These are phyloP conservation scores for Ricordea florida DNA, from an alignment of 92 coral and sea anemone genomes.

Conservation along the genomic window DNA sequence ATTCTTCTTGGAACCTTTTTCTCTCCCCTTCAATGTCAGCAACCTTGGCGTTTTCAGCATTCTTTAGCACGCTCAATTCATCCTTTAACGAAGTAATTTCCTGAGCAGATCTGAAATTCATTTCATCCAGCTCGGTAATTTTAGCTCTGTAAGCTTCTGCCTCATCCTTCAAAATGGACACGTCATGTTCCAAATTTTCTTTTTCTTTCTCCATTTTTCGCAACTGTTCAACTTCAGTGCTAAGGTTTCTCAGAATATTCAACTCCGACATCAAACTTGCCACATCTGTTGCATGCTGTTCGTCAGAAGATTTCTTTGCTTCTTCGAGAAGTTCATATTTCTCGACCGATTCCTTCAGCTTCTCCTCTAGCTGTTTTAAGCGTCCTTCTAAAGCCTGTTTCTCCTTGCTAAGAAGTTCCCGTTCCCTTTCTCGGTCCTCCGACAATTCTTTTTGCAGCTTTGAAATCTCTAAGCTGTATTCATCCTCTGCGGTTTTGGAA, in stretches of 20 bases:
- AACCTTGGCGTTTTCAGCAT: neutral
- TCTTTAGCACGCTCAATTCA: slow-evolving; percentile 60
- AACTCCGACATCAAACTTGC: slow-evolving; percentile 45
- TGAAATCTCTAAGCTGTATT: slow-evolving; percentile 25
- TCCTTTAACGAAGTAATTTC: slow-evolving; percentile 71
- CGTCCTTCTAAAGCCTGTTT: slow-evolving; percentile 46
- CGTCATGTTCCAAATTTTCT: slow-evolving; percentile 65
- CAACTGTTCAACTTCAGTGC: slow-evolving; percentile 38
- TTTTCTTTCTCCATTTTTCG: slow-evolving; percentile 62
- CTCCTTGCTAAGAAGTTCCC: slow-evolving; percentile 21
- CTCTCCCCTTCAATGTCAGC: slow-evolving; percentile 35
- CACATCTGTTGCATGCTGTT: slow-evolving; percentile 42
- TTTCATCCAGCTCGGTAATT: slow-evolving; percentile 63
- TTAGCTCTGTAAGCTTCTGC: slow-evolving; percentile 34
- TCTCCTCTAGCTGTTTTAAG: slow-evolving; percentile 21
- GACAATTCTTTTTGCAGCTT: slow-evolving; percentile 10
- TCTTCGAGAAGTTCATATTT: slow-evolving; percentile 34
- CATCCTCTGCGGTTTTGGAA: slow-evolving; percentile 23
- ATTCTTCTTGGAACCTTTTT: slow-evolving; percentile 48
- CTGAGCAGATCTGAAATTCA: slow-evolving; percentile 49
- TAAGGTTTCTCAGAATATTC: slow-evolving; percentile 35
- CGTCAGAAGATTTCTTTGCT: slow-evolving; percentile 33
- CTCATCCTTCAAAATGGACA: slow-evolving; percentile 62
- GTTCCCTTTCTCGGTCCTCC: neutral
- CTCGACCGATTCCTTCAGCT: slow-evolving; percentile 36